Evolutionary conservation across 2,797 vertebrate genomes (phyloP), one percentile per base, ranked within the genome.

Genomic region (Spea hammondii): DNA sequence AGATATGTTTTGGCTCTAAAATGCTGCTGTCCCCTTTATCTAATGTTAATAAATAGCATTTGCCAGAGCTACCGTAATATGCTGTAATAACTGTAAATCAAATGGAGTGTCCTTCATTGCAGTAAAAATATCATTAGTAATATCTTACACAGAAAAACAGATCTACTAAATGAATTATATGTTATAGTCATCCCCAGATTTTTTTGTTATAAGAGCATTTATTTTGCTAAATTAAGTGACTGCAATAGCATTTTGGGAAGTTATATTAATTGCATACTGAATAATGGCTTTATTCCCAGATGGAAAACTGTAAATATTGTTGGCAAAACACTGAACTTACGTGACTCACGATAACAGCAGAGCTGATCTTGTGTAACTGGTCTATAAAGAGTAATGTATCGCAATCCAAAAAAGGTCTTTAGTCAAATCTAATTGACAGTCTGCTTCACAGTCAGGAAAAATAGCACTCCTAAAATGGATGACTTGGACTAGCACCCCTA

Each of bases 351-450:
- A 32, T 3, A 32, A 32, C 32, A 32, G 32, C 32, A 32, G 32
- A 32, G 32, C 32, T 32, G 32, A 65, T 8, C 17, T 65, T 65
- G 62, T 17, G 12, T 65, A 65, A 32, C 8, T 65, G 32, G 14
- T 65, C 62, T 44, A 44, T 10, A 8, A 55, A 45, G 8, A 45
- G 32, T 45, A 51, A 8, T 44, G 32, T 2, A 32, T 32, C 32
- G 32, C 32, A 32, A 32, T 51, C 11, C 2, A 12, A 70, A 70
- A 14, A 6, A 5, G 46, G 59, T 60, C 65, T 50, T 76, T 76
- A 32, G 44, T 76, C 47, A 59, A 76, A 60, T 48, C 55, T 57
- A 32, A 57, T 12, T 49, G 53, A 76, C 55, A 5, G 53, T 45
- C 48, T 67, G 51, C 32, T 32, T 32, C 32, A 32, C 32, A 32